phyloP scores from a whole-genome alignment of 2,888 invertebrate species.

The Rhingia rostrata region DNA sequence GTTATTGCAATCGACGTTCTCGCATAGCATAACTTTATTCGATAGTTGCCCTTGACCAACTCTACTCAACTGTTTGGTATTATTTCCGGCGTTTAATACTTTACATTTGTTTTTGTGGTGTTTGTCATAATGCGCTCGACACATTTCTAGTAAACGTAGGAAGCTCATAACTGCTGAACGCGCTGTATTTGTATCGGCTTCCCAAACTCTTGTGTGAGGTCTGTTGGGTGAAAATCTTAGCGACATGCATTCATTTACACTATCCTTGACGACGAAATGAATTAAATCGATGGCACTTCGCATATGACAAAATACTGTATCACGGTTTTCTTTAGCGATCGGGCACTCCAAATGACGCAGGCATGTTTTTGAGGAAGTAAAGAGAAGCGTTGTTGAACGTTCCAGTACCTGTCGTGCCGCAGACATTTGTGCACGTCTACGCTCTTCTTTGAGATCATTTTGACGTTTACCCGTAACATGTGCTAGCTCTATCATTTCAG shows the following conservation, averaged over 20 bases:
- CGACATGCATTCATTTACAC: slow-evolving; percentile 89
- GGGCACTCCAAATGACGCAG: slow-evolving; percentile 96
- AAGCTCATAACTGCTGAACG: slow-evolving; percentile 91
- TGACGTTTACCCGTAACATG: slow-evolving; percentile 92
- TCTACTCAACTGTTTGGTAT: slow-evolving; percentile 61
- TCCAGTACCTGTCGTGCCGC: slow-evolving; percentile 97
- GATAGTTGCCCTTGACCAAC: slow-evolving; percentile 39
- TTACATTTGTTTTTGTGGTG: slow-evolving; percentile 63
- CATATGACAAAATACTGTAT: slow-evolving; percentile 99
- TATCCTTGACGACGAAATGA: slow-evolving; percentile 98
- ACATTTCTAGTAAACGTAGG: slow-evolving; percentile 91
- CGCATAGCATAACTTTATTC: slow-evolving; percentile 48
- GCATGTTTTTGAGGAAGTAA: slow-evolving; percentile 98
- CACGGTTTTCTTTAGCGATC: slow-evolving; percentile 96
- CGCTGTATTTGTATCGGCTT: slow-evolving; percentile 87
- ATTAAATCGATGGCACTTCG: slow-evolving; percentile 98
- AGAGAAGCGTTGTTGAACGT: slow-evolving; percentile 97
- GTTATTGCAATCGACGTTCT: slow-evolving; percentile 75
- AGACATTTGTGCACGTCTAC: slow-evolving; percentile 97
- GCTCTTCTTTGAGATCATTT: slow-evolving; percentile 95
- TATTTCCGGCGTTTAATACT: slow-evolving; percentile 52
- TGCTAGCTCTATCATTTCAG: slow-evolving; percentile 99
- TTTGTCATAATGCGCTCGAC: slow-evolving; percentile 76
- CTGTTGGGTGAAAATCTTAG: slow-evolving; percentile 74
- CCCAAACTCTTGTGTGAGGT: slow-evolving; percentile 84